Evolutionary conservation across 2,113 vertebrate genomes (phyloP), one percentile per base, ranked within the genome.

Genomic region (Pelobates fuscus): DNA sequence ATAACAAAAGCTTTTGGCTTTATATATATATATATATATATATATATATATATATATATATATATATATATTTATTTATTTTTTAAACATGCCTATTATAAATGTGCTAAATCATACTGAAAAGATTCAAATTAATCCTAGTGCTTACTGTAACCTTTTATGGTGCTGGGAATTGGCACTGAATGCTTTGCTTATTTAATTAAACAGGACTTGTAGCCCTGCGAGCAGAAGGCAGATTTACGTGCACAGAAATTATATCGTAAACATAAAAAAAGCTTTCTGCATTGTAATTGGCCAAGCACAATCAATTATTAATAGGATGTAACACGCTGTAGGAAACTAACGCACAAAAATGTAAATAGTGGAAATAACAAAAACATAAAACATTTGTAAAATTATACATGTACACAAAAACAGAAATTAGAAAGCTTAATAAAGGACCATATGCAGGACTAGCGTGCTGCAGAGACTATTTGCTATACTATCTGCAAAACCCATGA

Each of bases 191-290:
- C 60, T 72, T 54, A 41, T 63, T 72, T 72, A 72, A 71, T 71
- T 71, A 71, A 60, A 71, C 69, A 46, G 69, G 44, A 71, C 41
- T 71, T 62, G 70, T 25, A 26, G 58, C 5, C 60, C 69, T 49
- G 29, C 49, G 59, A 71, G 43, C 43, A 72, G 49, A 72, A 52
- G 60, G 70, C 41, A 72, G 60, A 72, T 72, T 72, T 72, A 72
- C 63, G 59, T 43, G 46, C 46, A 20, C 63, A 32, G 27, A 72
- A 54, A 72, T 46, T 71, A 24, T 71, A 71, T 60, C 60, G 59
- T 55, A 61, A 70, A 71, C 59, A 46, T 60, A 61, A 71, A 71
- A 71, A 71, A 44, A 58, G 54, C 41, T 61, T 71, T 71, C 37
- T 62, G 14, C 49, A 62, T 52, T 71, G 70, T 24, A 71, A 62